Base-by-base conservation (phyloP, 1,140 invertebrate genomes). In the Hyles vespertilio region DNA sequence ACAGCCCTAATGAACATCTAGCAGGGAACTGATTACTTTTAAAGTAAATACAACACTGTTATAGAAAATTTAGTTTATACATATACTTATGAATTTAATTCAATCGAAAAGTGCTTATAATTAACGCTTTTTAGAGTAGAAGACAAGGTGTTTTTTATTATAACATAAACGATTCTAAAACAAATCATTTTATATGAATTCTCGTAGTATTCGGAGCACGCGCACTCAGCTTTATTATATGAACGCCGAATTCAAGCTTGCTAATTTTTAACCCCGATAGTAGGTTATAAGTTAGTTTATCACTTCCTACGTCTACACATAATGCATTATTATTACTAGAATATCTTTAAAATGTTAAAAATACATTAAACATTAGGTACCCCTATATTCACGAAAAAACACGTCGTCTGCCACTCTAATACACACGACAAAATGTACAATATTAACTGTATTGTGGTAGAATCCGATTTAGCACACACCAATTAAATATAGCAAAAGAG, bases 111-210 rank as follows among this genome's bases (percentile, higher is more conserved):
- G 9, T 9, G 8, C 48, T 32, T 50, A 50, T 22, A 50, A 40
- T 40, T 40, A 40, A 40, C 36, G 36, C 22, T 50, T 59, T 58
- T 22, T 53, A 64, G 59, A 63, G 45, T 74, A 62, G 52, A 65
- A 68, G 68, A 65, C 57, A 67, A 70, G 60, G 57, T 63, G 62
- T 58, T 67, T 64, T 63, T 22, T 22, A 22, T 22, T 63, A 73
- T 62, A 63, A 72, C 68, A 75, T 40, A 40, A 40, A 79, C 76
- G 71, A 82, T 80, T 82, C 69, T 79, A 80, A 80, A 82, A 82
- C 77, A 80, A 82, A 80, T 75, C 73, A 75, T 75, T 79, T 69
- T 61, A 65, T 8, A 40, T 5, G 36, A 40, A 40, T 40, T 40
- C 8, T 40, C 5, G 8, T 40, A 40, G 4, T 40, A 5, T 5